Conservation (phyloP, 2,888 invertebrate genomes). For the Agelastica alni region DNA sequence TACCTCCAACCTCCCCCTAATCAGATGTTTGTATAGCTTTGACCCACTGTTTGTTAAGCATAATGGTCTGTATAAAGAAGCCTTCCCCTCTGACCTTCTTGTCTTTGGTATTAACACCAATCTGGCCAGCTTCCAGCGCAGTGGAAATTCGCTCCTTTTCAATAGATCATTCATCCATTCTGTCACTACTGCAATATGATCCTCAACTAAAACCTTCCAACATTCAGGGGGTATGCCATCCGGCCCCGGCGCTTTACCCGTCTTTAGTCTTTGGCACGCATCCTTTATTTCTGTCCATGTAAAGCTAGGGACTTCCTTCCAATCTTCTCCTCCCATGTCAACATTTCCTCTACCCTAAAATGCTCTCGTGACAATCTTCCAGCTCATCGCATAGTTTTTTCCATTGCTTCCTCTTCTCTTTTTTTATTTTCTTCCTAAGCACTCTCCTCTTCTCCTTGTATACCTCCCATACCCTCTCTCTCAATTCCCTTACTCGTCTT, state of each 20-base stretch:
- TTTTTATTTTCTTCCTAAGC: neutral
- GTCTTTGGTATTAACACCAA: conserved; percentile 14
- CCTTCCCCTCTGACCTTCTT: neutral
- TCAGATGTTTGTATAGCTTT: conserved; percentile 1
- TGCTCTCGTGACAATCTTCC: neutral
- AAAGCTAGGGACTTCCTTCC: neutral
- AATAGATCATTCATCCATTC: conserved; percentile 1
- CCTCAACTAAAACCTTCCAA: neutral
- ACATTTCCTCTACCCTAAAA: neutral
- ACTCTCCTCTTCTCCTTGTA: neutral
- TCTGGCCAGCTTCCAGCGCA: neutral
- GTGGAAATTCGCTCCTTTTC: neutral
- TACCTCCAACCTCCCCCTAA: conserved; percentile 11
- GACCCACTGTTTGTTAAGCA: conserved; percentile 11
- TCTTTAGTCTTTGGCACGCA: neutral
- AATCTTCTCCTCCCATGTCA: neutral
- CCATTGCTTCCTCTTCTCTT: too few relatives aligned
- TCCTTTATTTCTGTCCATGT: neutral
- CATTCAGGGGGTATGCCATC: neutral
- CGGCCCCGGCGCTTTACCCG: too few relatives aligned
- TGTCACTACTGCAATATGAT: neutral
- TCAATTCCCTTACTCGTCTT: neutral
- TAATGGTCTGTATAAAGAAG: conserved; percentile 9
- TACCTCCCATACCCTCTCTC: neutral
- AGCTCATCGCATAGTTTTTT: conserved; percentile 8